phyloP scores from a whole-genome alignment of 64 coral and sea anemone species.

The Trachythela sp. region DNA sequence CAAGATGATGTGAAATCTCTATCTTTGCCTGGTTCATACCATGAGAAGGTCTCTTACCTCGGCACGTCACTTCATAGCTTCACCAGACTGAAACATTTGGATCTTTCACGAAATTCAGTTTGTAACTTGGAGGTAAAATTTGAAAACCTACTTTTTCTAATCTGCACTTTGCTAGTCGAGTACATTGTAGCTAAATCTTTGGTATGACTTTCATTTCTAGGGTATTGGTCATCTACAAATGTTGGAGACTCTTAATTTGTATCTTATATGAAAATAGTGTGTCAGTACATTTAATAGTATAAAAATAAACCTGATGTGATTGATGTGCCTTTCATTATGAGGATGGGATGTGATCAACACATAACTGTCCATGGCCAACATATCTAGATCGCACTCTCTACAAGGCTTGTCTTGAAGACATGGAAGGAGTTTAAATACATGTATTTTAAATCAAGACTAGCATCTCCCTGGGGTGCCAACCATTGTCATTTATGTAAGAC shows the following conservation, averaged over 20 bases:
- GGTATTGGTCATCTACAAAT: conserved; percentile 56
- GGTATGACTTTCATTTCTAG: conserved; percentile 27
- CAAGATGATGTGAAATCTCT: conserved; percentile 96
- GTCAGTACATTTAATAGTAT: too few relatives aligned
- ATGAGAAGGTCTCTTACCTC: conserved; percentile 79
- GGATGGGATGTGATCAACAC: too few relatives aligned
- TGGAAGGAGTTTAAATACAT: too few relatives aligned
- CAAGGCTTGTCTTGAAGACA: too few relatives aligned
- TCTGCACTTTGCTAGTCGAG: not conserved
- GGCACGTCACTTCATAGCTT: conserved; percentile 68
- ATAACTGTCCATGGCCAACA: too few relatives aligned
- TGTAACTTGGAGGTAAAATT: conserved; percentile 58
- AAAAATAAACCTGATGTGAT: too few relatives aligned
- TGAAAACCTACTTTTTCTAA: not conserved
- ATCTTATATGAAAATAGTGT: conserved; percentile 52
- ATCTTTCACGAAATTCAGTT: conserved; percentile 80
- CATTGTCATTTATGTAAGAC: too few relatives aligned
- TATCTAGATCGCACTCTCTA: too few relatives aligned
- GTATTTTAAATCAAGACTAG: too few relatives aligned
- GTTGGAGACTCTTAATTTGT: conserved; percentile 89
- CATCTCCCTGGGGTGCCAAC: too few relatives aligned
- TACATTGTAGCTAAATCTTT: not conserved
- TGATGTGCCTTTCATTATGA: too few relatives aligned
- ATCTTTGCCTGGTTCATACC: conserved; percentile 85
- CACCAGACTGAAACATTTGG: conserved; percentile 79